Evolutionary conservation across 2,888 invertebrate species (phyloP), one percentile per base, ranked within the genome.

Genomic region (Dryococelus australis): DNA sequence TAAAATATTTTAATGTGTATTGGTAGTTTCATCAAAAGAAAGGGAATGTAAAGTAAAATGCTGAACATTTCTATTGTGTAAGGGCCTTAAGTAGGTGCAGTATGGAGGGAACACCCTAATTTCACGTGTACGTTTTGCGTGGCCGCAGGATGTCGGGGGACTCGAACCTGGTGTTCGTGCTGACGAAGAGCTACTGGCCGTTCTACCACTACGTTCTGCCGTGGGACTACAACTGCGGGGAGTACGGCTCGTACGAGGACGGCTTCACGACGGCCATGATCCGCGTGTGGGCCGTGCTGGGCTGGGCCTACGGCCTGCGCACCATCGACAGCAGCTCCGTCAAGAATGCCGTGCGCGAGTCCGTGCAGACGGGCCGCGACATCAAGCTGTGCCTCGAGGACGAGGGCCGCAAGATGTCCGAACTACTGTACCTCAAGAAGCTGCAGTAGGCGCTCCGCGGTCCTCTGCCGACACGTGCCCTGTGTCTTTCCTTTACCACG

Each of bases 141-240:
- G 47, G 27, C 88, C 91, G 65, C 90, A 96, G 96, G 91, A 95
- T 93, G 89, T 95, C 96, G 0, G 93, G 94, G 3, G 96, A 97
- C 90, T 95, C 96, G 6, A 97, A 96, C 91, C 92, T 95, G 89
- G 95, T 97, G 13, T 97, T 97, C 91, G 92, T 97, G 85, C 91
- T 97, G 8, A 94, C 94, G 6, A 96, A 96, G 91, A 95, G 95
- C 4, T 95, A 96, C 91, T 97, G 97, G 97, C 95, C 95, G 0
- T 95, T 96, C 88, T 97, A 97, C 91, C 97, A 97, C 91, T 97
- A 97, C 90, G 91, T 96, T 35, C 91, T 96, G 35, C 96, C 97
- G 0, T 95, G 95, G 92, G 97, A 97, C 91, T 97, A 96, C 92
- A 96, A 96, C 91, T 95, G 95, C n/a, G 96, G 96, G 13, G 97